Base-by-base conservation (phyloP, 2,113 vertebrate genomes). In the Rostratula benghalensis region DNA sequence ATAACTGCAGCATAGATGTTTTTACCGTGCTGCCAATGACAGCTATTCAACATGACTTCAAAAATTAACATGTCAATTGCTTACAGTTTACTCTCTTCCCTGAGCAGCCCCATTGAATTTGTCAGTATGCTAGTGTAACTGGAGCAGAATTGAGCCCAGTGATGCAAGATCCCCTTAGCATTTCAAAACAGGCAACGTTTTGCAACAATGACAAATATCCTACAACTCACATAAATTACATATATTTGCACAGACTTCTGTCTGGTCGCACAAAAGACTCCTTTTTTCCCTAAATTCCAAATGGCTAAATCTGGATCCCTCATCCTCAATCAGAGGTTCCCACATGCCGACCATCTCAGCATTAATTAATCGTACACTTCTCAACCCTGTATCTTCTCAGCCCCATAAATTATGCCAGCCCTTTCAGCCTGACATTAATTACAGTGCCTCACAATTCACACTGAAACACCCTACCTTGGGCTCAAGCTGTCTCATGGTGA, bases 171-270 rank as follows among this genome's bases (percentile, higher is more conserved):
- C 31, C 54, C 57, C 82, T 95, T 84, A 92, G 65, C 77, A 89
- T 97, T 96, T 93, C 95, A 94, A 96, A 97, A 93, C 28, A 93
- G 65, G 57, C 92, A 87, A 76, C 14, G 20, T 94, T 94, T 95
- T 96, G 95, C 86, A 96, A 96, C 1, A 63, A 4, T 65, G 37
- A 93, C 68, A 83, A 91, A 74, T 73, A 91, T 30, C 70, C 77
- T 83, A 78, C 53, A 96, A 64, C 90, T 92, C 77, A 74, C 80
- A 91, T 43, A 81, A 91, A 82, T 89, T 87, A 89, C 83, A 76
- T 75, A 60, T 17, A 60, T 46, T 95, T 68, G 53, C 48, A 78
- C n/a, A 92, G 83, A 75, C 77, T 83, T 82, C 85, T 87, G 53
- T 80, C 69, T 75, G 69, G 64, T 84, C 3, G 1, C 57, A 91